Evolutionary conservation across 2,113 vertebrate species (phyloP).

Genomic region (Crotalus helleri): DNA sequence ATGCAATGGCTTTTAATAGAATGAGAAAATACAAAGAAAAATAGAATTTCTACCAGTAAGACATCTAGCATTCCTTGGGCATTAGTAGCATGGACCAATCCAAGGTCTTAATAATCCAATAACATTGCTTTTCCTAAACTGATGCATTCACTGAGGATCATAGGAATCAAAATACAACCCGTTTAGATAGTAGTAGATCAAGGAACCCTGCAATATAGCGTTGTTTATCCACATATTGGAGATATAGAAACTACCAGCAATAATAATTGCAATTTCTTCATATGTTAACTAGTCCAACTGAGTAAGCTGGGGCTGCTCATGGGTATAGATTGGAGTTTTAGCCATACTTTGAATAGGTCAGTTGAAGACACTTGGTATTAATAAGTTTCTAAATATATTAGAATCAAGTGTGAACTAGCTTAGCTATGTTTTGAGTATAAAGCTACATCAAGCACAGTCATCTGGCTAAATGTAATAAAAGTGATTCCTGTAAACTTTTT

Average conservation of each 20-base stretch:
- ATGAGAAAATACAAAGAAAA: neutral
- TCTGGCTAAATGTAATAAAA: neutral
- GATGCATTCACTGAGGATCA: neutral
- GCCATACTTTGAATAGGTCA: neutral
- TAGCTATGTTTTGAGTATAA: neutral
- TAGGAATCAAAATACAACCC: neutral
- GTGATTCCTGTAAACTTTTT: neutral
- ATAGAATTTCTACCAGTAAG: neutral
- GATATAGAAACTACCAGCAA: neutral
- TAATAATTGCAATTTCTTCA: neutral
- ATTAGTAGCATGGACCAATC: neutral
- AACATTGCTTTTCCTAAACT: neutral
- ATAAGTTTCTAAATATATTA: neutral
- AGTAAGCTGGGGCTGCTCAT: neutral
- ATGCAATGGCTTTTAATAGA: neutral
- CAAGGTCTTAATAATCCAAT: neutral
- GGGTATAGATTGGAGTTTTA: neutral
- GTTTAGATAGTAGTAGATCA: neutral
- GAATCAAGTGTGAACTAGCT: neutral
- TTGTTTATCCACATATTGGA: neutral
- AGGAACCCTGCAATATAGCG: neutral
- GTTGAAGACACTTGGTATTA: neutral
- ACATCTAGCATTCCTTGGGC: neutral
- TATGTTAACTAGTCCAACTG: neutral
- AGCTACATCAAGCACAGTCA: neutral